phyloP scores from a whole-genome alignment of 2,113 vertebrate genomes.

The Narcine bancroftii region DNA sequence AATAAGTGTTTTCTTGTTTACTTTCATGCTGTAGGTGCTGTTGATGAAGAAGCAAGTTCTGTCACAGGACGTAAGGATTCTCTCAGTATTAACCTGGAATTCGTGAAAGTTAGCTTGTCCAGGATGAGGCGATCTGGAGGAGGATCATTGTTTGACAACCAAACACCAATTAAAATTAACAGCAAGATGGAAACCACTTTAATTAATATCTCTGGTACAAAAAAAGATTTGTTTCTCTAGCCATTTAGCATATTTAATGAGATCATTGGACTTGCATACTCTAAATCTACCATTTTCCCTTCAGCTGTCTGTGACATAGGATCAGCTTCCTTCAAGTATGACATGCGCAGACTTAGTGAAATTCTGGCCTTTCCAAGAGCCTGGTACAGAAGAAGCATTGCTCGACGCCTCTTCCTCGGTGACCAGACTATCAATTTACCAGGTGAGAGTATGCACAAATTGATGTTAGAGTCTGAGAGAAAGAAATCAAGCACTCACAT shows the following conservation, averaged over 20 bases:
- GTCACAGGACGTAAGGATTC: constrained; percentile 97
- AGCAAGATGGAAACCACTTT: constrained; percentile 92
- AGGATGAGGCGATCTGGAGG: constrained; percentile 84
- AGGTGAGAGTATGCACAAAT: constrained; percentile 52
- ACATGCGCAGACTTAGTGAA: constrained; percentile 94
- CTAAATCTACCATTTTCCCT: constrained; percentile 37
- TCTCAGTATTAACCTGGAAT: constrained; percentile 94
- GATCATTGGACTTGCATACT: neutral
- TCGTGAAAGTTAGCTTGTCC: constrained; percentile 95
- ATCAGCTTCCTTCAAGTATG: constrained; percentile 95
- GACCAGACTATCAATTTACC: constrained; percentile 95
- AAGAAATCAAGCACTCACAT: no score
- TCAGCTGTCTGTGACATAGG: constrained; percentile 96
- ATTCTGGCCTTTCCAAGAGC: constrained; percentile 94
- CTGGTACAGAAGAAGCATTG: constrained; percentile 95
- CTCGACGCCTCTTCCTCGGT: constrained; percentile 86
- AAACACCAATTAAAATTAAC: constrained; percentile 64
- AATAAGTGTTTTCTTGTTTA: neutral
- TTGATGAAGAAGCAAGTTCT: constrained; percentile 86
- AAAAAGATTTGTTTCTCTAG: neutral
- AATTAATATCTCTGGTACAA: constrained; percentile 94
- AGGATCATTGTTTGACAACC: constrained; percentile 81
- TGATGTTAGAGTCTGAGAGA: neutral
- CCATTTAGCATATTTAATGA: no score
- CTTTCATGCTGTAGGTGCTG: constrained; percentile 60